Evolutionary conservation across 2,888 invertebrate genomes (phyloP), one percentile per base, ranked within the genome.

Genomic region (Tanypteryx hageni): DNA sequence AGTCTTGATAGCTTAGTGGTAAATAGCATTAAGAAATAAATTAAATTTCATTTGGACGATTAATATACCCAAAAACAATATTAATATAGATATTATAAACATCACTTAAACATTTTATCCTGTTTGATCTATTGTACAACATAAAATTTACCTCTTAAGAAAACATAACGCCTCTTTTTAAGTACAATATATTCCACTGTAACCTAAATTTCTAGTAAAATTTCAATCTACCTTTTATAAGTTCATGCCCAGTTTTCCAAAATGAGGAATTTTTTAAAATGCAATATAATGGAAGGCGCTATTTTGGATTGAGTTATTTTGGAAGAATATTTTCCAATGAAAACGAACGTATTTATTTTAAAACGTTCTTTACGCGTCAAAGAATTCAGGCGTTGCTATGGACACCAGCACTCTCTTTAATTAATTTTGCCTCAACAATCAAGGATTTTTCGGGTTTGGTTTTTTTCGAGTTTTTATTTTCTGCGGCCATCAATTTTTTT

Each of bases 371-470:
- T 83, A 57, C 76, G 18, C 44, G n/a, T 44, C 27, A 64, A 89
- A 44, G 31, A 44, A 89, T 89, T 64, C 64, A 27, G 61, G 64
- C 61, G 44, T 44, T 44, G 44, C 89, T 61, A n/a, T 68, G 89
- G 16, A 31, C 16, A 64, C 61, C 89, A 44, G 89, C 89, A 89
- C 89, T 89, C 89, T 68, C 44, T 89, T 89, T 89, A 89, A 89
- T 89, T 89, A 89, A 89, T 56, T 89, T 68, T 64, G 58, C 89
- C 61, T 68, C 27, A 56, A 86, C 44, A 64, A 44, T 89, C 85
- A 11, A 11, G 13, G 44, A 64, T 5, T 76, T 76, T 68, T 22
- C 18, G n/a, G 68, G n/a, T 22, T 27, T 27, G 18, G 14, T 8
- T 27, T 86, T 58, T 44, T 59, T 58, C n/a, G 16, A 31, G 31